phyloP scores from a whole-genome alignment of 2,113 vertebrate genomes.

The cattle (Bos taurus) region DNA sequence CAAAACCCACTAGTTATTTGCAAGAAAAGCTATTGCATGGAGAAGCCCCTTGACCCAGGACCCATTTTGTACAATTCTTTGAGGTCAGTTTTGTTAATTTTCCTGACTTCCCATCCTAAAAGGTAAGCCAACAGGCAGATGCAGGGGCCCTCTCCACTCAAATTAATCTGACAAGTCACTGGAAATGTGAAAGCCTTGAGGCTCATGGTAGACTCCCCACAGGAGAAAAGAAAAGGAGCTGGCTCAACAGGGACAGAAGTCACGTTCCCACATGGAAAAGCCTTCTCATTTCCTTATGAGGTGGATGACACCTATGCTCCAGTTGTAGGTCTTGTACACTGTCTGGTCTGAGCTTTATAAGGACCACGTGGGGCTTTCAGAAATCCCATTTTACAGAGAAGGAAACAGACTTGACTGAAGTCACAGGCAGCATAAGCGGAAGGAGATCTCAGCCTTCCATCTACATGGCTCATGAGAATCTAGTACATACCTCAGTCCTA shows the following conservation, averaged over 20 bases:
- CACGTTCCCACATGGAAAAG: not conserved
- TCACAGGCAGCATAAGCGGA: not conserved
- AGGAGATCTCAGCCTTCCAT: not conserved
- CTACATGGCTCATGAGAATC: rapidly evolving
- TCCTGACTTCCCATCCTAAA: not conserved
- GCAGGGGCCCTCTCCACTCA: not conserved
- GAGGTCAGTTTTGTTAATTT: not conserved
- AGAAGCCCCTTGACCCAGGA: not conserved
- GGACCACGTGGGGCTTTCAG: not conserved
- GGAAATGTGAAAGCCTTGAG: not conserved
- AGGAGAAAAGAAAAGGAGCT: not conserved
- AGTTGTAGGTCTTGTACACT: not conserved
- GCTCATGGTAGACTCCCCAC: not conserved
- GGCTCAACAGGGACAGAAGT: not conserved
- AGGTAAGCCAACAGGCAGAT: not conserved
- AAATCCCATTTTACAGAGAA: not conserved
- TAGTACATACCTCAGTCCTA: rapidly evolving
- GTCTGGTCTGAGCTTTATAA: not conserved
- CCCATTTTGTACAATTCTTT: not conserved
- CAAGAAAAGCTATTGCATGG: not conserved
- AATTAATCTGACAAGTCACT: not conserved
- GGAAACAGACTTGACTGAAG: not conserved
- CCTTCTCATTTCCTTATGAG: not conserved
- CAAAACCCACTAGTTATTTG: not conserved
- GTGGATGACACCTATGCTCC: too few species aligned